Evolutionary conservation across 2,797 vertebrate species (phyloP).

Genomic region (Hapalemur alaotrensis): DNA sequence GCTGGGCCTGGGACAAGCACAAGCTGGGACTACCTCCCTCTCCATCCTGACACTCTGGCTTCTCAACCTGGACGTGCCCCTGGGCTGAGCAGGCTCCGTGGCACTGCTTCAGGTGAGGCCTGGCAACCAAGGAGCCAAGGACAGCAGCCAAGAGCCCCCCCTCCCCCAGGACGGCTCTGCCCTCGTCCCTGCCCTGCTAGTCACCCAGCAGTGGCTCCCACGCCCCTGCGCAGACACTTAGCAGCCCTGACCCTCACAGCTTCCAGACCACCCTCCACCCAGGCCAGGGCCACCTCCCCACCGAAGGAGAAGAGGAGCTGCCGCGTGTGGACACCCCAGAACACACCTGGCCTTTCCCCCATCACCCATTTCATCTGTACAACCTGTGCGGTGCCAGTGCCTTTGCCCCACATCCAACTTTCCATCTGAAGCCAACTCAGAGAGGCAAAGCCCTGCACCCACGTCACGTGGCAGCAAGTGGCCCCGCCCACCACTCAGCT

Average conservation of each 20-base stretch:
- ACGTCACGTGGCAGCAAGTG: background rate
- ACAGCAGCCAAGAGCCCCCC: background rate
- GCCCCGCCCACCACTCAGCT: background rate
- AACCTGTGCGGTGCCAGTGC: fast-evolving
- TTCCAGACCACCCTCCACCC: background rate
- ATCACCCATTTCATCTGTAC: too few species aligned
- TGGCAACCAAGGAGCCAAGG: background rate
- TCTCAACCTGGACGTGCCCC: background rate
- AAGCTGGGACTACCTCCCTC: too few species aligned
- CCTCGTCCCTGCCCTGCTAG: background rate
- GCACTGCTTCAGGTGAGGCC: background rate
- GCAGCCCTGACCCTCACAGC: background rate
- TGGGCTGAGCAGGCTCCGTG: background rate
- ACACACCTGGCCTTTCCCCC: background rate
- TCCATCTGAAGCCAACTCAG: background rate
- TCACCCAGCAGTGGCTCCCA: background rate
- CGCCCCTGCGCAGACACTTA: background rate
- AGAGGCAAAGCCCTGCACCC: background rate
- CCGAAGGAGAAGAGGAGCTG: background rate
- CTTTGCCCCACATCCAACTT: background rate
- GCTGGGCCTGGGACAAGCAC: background rate
- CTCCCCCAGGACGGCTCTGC: background rate
- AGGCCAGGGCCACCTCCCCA: background rate
- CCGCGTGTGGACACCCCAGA: background rate
- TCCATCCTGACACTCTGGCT: background rate